Percentiles rank a stretch among this genome's conserved stretches.
phyloP scores from a whole-genome alignment of 2,888 invertebrate species.

The Plebejus melissa region DNA sequence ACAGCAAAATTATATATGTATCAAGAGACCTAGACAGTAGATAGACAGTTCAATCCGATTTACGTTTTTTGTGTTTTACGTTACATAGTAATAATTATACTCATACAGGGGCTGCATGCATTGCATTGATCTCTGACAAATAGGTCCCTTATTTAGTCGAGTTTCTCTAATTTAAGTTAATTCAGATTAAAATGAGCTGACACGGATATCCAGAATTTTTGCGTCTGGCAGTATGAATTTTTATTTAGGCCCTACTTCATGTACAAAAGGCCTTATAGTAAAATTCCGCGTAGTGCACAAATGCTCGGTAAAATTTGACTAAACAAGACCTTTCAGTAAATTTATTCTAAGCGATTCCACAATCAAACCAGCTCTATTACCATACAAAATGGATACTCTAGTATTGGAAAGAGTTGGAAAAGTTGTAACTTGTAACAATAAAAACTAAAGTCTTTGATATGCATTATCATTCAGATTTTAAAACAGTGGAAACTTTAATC shows the following conservation, averaged over 20 bases:
- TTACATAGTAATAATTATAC: no score
- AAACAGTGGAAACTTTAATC: not conserved
- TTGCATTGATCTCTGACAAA: no score
- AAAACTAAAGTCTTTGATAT: slow-evolving; percentile 15
- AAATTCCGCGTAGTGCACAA: not conserved
- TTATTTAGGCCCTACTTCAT: not conserved
- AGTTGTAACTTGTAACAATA: not conserved
- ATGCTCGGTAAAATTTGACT: not conserved
- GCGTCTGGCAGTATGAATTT: not conserved
- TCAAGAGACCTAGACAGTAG: no score
- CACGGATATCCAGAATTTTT: not conserved
- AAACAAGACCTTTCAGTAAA: not conserved
- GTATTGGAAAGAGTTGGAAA: not conserved
- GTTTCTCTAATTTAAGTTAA: no score
- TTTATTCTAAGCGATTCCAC: not conserved
- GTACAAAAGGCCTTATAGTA: not conserved
- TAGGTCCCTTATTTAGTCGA: no score
- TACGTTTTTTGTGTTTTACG: no score
- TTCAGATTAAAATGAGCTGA: not conserved
- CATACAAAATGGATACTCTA: slow-evolving; percentile 2
- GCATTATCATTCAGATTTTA: not conserved
- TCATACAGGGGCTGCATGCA: no score
- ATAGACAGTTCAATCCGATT: no score
- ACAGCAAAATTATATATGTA: no score
- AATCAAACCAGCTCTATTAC: not conserved